Evolutionary conservation across 2,888 invertebrate species (phyloP).

Genomic region (Polylopha cassiicola): DNA sequence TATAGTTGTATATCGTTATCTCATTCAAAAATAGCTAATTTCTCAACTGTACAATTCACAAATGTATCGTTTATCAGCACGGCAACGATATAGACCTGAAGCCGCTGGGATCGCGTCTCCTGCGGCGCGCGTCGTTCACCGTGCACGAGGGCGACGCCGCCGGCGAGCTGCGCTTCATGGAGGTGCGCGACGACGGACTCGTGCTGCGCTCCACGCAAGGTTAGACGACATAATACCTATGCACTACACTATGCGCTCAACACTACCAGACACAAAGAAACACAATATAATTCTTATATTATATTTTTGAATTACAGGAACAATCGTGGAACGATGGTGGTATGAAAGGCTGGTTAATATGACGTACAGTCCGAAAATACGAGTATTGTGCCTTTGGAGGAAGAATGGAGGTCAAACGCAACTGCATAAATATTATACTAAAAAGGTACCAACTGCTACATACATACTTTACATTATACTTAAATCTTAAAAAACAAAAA

Average conservation of each 20-base stretch:
- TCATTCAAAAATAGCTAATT: no score
- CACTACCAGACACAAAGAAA: no score
- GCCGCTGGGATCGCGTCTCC: conserved; percentile 94
- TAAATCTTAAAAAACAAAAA: no score
- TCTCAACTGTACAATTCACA: not conserved
- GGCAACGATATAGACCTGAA: conserved; percentile 98
- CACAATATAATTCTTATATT: no score
- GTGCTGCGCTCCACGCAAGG: conserved; percentile 84
- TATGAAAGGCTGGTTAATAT: conserved; percentile 99
- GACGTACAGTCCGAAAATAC: conserved; percentile 99
- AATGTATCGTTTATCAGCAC: conserved; percentile 80
- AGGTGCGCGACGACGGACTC: conserved; percentile 97
- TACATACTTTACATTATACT: no score
- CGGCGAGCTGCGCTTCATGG: conserved; percentile 91
- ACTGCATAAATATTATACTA: conserved; percentile 98
- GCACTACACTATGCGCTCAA: no score
- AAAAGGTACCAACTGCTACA: no score
- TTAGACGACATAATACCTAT: no score
- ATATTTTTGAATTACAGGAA: conserved; percentile 72
- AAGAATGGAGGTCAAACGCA: conserved; percentile 96
- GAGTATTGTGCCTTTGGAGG: conserved; percentile 97
- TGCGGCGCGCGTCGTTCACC: conserved; percentile 98
- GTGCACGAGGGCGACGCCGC: conserved; percentile 97
- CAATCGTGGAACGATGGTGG: conserved; percentile 98
- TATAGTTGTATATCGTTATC: not conserved